phyloP scores from a whole-genome alignment of 2,888 invertebrate species.

The Lampropteryx suffumata region DNA sequence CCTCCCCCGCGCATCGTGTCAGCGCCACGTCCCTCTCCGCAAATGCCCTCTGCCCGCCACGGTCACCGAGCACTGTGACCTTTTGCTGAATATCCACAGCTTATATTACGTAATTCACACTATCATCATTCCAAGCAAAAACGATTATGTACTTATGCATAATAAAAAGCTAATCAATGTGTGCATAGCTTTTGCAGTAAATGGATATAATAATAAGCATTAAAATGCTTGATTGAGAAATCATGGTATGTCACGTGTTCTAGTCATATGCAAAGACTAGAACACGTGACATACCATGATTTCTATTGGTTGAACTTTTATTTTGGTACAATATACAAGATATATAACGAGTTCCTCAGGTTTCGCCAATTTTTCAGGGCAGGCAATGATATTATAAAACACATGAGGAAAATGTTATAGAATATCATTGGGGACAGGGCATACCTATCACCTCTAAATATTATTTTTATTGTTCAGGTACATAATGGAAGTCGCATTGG shows the following conservation, averaged over 20 bases:
- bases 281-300: too few relatives aligned
- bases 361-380: too few relatives aligned
- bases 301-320: too few relatives aligned
- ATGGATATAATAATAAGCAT: background rate
- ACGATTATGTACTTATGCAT: conserved; percentile 27
- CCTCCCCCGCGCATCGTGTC: conserved; percentile 12
- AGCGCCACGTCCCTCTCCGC: conserved; percentile 32
- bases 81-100: conserved; percentile 61
- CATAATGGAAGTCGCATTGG: conserved; percentile 26
- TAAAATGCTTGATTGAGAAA: too few relatives aligned
- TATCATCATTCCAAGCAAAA: conserved; percentile 33
- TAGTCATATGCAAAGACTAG: too few relatives aligned
- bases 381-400: too few relatives aligned
- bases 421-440: too few relatives aligned
- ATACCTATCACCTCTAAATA: background rate
- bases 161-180: conserved; percentile 32
- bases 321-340: too few relatives aligned
- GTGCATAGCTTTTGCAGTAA: conserved; percentile 17
- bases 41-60: conserved; percentile 60
- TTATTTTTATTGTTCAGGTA: conserved; percentile 28
- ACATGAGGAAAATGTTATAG: too few relatives aligned
- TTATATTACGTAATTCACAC: conserved; percentile 63
- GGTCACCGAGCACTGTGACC: conserved; percentile 77
- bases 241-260: too few relatives aligned
- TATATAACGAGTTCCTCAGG: too few relatives aligned